Conservation (phyloP, 2,797 vertebrate genomes). For the Tragelaphus oryx region DNA sequence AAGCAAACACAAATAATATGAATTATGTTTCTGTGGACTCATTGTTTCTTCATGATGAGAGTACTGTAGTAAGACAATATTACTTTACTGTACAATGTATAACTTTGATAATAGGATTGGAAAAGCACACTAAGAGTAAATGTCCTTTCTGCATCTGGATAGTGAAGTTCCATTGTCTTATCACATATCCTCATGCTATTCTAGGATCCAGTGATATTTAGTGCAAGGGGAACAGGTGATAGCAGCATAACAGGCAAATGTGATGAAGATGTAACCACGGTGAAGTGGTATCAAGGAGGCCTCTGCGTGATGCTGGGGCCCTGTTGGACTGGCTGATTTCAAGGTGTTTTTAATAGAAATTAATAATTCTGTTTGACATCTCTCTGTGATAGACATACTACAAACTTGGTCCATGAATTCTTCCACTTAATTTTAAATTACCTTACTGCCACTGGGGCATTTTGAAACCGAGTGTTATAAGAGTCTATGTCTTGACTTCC, state of each 20-base stretch:
- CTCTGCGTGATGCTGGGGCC: not conserved
- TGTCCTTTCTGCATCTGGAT: conserved; percentile 46
- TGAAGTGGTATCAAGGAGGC: not conserved
- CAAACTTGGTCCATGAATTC: not conserved
- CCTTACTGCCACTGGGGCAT: not conserved
- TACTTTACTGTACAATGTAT: conserved; percentile 48
- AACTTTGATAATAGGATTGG: conserved; percentile 56
- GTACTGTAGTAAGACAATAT: conserved; percentile 9
- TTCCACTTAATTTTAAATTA: not conserved
- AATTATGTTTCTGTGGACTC: conserved; percentile 23
- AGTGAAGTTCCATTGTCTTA: conserved; percentile 22
- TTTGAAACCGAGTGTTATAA: not conserved
- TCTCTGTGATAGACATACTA: not conserved
- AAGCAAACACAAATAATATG: not conserved
- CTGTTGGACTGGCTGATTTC: not conserved
- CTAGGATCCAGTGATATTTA: not conserved
- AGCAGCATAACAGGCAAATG: not conserved
- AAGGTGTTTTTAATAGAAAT: not conserved
- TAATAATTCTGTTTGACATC: conserved; percentile 29
- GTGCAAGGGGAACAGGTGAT: not conserved
- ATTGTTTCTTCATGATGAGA: conserved; percentile 32
- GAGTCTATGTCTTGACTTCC: not conserved
- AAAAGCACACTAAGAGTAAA: conserved; percentile 50
- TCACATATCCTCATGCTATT: not conserved
- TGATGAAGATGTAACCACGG: not conserved